phyloP scores from a whole-genome alignment of 30 jellyfish, hydroid and myxozoan genomes.

The Calvadosia cruxmelitensis region DNA sequence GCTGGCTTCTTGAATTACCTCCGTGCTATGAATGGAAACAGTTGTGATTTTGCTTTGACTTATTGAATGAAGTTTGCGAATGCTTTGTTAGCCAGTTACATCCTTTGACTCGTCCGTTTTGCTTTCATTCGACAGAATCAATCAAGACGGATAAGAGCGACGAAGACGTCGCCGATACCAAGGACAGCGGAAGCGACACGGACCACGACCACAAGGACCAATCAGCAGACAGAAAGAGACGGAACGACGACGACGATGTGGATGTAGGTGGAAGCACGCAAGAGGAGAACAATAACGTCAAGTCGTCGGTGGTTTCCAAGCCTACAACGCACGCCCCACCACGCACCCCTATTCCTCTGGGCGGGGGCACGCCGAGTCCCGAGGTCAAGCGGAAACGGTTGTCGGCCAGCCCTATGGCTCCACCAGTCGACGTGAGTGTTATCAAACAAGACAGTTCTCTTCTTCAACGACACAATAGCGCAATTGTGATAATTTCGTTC shows the following conservation, averaged over 20 bases:
- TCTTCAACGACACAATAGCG: neutral
- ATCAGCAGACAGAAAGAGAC: constrained; percentile 29
- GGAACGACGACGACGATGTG: constrained; percentile 7
- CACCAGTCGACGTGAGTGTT: constrained; percentile 45
- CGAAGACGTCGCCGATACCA: constrained; percentile 30
- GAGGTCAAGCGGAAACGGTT: constrained; percentile 69
- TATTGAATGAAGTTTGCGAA: too few relatives aligned
- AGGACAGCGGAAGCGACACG: constrained; percentile 32
- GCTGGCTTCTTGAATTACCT: too few relatives aligned
- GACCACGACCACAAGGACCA: constrained; percentile 43
- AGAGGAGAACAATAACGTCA: constrained; percentile 28
- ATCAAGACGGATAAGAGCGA: constrained; percentile 28
- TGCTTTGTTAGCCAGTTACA: too few relatives aligned
- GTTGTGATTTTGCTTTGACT: too few relatives aligned
- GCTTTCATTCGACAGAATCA: too few relatives aligned
- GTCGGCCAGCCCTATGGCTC: constrained; percentile 73
- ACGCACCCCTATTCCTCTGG: neutral
- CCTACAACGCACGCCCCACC: neutral
- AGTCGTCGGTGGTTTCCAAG: constrained; percentile 5
- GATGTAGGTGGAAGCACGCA: neutral
- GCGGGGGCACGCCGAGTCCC: constrained; percentile 55
- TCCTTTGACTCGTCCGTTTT: too few relatives aligned
- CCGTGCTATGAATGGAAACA: too few relatives aligned
- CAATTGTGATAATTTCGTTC: neutral
- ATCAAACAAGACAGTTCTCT: neutral